phyloP scores from a whole-genome alignment of 2,888 invertebrate species.

The Nomada lathburiana region DNA sequence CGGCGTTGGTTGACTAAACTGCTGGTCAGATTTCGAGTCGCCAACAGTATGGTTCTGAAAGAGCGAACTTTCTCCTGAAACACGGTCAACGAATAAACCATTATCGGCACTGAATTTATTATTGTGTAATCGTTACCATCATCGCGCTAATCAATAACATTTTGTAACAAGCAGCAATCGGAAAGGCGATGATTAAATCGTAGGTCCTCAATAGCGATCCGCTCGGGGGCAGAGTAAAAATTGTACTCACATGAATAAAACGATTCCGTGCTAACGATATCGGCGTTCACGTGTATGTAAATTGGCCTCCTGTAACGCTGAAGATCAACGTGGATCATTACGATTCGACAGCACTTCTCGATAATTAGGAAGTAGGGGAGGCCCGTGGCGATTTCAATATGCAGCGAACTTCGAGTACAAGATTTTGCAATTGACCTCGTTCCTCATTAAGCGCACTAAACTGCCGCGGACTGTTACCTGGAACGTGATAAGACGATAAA shows the following conservation, averaged over 20 bases:
- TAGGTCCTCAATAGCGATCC: neutral
- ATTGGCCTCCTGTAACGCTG: slow-evolving; percentile 38
- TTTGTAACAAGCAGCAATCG: neutral
- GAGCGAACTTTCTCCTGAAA: neutral
- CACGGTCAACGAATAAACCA: no score
- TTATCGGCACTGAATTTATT: no score
- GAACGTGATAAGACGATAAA: slow-evolving; percentile 3
- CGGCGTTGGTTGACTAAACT: neutral
- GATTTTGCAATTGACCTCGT: slow-evolving; percentile 53
- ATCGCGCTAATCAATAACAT: no score
- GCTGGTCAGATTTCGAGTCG: neutral
- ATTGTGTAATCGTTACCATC: no score
- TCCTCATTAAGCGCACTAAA: neutral
- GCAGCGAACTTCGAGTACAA: slow-evolving; percentile 38
- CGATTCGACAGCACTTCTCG: slow-evolving; percentile 23
- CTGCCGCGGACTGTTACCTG: slow-evolving; percentile 16
- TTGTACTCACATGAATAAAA: neutral
- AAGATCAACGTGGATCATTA: slow-evolving; percentile 35
- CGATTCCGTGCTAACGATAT: slow-evolving; percentile 10
- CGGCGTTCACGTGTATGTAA: slow-evolving; percentile 26
- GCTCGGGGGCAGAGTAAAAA: no score
- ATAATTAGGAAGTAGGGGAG: slow-evolving; percentile 47
- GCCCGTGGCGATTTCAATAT: slow-evolving; percentile 12
- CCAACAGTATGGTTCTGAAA: no score
- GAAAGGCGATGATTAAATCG: no score